Conservation (phyloP, 2,113 vertebrate species). For the Ageneiosus marmoratus region DNA sequence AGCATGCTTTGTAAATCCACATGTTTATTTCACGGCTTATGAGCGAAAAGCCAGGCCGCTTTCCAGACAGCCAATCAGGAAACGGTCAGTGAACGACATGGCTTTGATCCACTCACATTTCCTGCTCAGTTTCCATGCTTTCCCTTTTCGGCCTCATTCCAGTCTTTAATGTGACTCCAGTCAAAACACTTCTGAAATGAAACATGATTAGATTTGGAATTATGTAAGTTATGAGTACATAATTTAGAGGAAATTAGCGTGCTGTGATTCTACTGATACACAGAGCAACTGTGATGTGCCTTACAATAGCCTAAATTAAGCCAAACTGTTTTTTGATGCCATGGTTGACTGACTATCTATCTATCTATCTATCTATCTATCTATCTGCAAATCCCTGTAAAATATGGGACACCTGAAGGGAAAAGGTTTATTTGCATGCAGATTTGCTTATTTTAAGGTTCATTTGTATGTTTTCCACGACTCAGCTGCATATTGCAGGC, state of each 20-base stretch:
- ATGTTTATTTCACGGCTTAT: conserved; percentile 43
- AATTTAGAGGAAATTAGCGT: not conserved
- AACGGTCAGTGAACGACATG: conserved; percentile 20
- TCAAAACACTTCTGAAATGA: conserved; percentile 1
- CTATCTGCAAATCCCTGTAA: not conserved
- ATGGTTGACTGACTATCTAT: not conserved
- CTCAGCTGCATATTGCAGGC: not conserved
- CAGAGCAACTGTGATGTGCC: not conserved
- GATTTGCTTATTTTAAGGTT: not conserved
- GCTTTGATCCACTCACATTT: conserved; percentile 32
- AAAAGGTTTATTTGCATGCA: not conserved
- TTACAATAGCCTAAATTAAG: not conserved
- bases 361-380: no score
- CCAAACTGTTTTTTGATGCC: not conserved
- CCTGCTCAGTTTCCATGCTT: conserved; percentile 3
- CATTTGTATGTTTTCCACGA: not conserved
- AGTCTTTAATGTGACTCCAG: conserved; percentile 20
- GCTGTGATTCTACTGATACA: not conserved
- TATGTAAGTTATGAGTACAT: not conserved
- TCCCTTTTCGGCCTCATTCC: not conserved
- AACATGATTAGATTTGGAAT: conserved; percentile 24
- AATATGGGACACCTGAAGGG: not conserved
- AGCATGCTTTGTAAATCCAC: conserved; percentile 23
- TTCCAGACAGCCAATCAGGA: conserved; percentile 46
- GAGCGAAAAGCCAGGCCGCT: conserved; percentile 43